A percentile compares a stretch with the other conserved stretches of the same genome.
Conservation (phyloP, 2,113 vertebrate genomes). For the Plestiodon gilberti region DNA sequence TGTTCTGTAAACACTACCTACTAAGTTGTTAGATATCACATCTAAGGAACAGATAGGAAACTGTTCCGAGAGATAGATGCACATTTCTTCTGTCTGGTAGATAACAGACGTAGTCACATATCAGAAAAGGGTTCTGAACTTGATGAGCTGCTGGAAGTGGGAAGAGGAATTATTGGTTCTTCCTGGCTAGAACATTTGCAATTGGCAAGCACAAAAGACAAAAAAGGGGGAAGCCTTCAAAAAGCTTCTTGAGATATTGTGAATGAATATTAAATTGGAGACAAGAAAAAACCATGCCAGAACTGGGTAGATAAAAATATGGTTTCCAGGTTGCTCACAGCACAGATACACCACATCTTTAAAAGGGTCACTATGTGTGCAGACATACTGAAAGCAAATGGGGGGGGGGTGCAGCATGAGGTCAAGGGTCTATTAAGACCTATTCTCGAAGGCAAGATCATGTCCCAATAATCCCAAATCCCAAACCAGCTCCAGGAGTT, state of each 20-base stretch:
- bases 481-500: too few relatives aligned
- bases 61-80: too few relatives aligned
- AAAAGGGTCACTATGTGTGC: too few relatives aligned
- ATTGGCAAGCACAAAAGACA: background rate
- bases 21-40: too few relatives aligned
- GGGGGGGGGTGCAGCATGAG: background rate
- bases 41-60: background rate
- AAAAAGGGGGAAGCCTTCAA: background rate
- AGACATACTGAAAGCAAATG: background rate
- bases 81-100: background rate
- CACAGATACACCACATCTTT: background rate
- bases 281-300: too few relatives aligned
- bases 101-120: background rate
- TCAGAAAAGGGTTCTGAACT: background rate
- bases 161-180: background rate
- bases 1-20: background rate
- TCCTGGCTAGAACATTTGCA: background rate
- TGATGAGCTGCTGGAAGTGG: background rate
- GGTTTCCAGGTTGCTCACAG: background rate
- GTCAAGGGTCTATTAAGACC: too few relatives aligned
- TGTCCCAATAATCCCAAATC: too few relatives aligned
- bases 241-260: background rate
- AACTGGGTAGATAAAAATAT: background rate
- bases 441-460: too few relatives aligned
- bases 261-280: background rate